These are phyloP conservation scores for Halocaridina rubra DNA, from an alignment of 2,888 invertebrate species.

Conservation along the genomic window DNA sequence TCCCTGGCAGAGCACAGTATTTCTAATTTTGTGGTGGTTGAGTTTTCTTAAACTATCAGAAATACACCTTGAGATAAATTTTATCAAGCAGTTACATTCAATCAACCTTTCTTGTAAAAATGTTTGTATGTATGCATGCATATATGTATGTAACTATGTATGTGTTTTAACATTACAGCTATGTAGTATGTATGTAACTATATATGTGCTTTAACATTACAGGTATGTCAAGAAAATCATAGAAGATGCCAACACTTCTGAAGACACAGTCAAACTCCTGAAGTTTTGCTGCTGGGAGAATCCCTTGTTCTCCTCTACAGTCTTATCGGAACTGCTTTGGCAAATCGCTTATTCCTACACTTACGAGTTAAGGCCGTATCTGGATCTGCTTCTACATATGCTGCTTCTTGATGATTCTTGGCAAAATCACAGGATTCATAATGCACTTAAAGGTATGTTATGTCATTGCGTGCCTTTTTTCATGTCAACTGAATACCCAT, in stretches of 20 bases:
- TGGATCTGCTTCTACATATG: conserved; percentile 88
- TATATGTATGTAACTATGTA: not conserved
- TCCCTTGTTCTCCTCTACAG: conserved; percentile 89
- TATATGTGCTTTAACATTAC: conserved; percentile 31
- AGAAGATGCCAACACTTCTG: conserved; percentile 91
- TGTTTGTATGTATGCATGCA: too few species aligned
- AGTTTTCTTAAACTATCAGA: too few species aligned
- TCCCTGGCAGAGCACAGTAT: too few species aligned
- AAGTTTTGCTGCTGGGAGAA: conserved; percentile 98
- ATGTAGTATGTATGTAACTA: not conserved
- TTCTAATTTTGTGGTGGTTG: too few species aligned
- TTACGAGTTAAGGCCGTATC: conserved; percentile 91
- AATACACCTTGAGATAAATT: too few species aligned
- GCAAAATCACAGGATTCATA: conserved; percentile 94
- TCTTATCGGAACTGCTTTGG: conserved; percentile 91
- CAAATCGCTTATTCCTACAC: conserved; percentile 85
- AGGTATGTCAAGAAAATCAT: conserved; percentile 91
- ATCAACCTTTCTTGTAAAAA: too few species aligned
- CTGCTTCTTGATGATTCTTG: conserved; percentile 93
- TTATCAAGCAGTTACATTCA: too few species aligned
- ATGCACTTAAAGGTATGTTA: conserved; percentile 86
- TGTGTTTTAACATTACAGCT: too few species aligned
- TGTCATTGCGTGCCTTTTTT: too few species aligned
- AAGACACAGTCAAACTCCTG: conserved; percentile 88
- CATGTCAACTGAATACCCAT: too few species aligned